A percentile compares a stretch with the other conserved stretches of the same genome.
phyloP scores from a whole-genome alignment of 2,888 invertebrate species.

The Andrena camellia region DNA sequence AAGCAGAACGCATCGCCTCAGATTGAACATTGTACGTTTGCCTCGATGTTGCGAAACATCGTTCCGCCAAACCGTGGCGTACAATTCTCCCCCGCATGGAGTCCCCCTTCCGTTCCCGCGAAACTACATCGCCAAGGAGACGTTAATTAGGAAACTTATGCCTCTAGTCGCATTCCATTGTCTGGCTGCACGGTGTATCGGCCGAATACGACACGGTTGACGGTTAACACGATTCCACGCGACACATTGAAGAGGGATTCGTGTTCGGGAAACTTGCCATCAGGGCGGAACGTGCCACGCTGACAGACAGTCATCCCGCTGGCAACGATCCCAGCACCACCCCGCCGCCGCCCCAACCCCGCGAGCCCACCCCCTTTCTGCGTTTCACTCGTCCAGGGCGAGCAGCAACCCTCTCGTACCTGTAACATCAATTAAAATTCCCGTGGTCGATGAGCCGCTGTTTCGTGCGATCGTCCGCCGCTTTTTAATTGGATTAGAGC shows the following conservation, averaged over 20 bases:
- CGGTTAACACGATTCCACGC: constrained; percentile 58
- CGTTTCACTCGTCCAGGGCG: constrained; percentile 18
- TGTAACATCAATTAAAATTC: constrained; percentile 84
- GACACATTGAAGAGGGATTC: constrained; percentile 62
- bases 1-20: no score
- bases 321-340: constrained; percentile 20
- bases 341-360: constrained; percentile 2
- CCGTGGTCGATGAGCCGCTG: constrained; percentile 81
- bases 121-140: constrained; percentile 2
- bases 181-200: constrained; percentile 27
- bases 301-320: constrained; percentile 60
- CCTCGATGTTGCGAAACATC: background rate
- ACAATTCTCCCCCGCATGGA: background rate
- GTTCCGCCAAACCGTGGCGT: background rate
- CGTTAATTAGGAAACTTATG: constrained; percentile 47
- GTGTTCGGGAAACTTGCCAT: constrained; percentile 55
- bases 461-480: constrained; percentile 81
- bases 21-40: background rate
- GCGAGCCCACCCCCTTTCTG: constrained; percentile 8
- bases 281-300: constrained; percentile 49
- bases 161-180: constrained; percentile 23
- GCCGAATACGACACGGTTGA: constrained; percentile 34
- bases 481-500: constrained; percentile 84
- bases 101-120: background rate
- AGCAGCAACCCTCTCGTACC: constrained; percentile 67